These are phyloP conservation scores for Kradibia gibbosae DNA, from an alignment of 1,140 invertebrate genomes.

Conservation along the genomic window DNA sequence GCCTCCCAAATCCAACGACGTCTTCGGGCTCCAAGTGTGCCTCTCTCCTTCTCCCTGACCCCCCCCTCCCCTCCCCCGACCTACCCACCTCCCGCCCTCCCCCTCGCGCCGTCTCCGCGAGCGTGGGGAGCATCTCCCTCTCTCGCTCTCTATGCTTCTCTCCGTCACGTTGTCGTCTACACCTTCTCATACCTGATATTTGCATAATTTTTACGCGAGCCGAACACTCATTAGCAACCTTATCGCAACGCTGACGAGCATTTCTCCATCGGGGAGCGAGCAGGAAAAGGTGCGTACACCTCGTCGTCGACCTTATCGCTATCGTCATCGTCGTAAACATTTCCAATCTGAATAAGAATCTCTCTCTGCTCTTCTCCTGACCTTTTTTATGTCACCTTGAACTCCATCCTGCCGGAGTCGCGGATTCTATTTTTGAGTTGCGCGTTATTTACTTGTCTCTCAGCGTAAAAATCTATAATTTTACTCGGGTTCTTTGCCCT, in stretches of 20 bases:
- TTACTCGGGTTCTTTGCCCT: background rate
- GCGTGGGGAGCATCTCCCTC: background rate
- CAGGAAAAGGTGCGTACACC: slow-evolving; percentile 27
- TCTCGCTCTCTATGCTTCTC: too few species aligned
- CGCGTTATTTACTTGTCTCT: background rate
- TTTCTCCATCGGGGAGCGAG: slow-evolving; percentile 13
- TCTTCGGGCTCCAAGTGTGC: background rate
- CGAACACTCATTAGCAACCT: slow-evolving; percentile 7
- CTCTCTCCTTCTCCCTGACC: background rate
- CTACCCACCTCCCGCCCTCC: background rate
- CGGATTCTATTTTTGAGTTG: slow-evolving; percentile 23
- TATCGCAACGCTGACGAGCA: slow-evolving; percentile 37
- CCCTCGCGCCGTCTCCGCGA: too few species aligned
- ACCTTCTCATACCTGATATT: slow-evolving; percentile 30
- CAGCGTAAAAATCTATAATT: background rate
- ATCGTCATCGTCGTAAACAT: background rate
- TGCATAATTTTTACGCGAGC: slow-evolving; percentile 34
- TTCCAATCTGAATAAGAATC: too few species aligned
- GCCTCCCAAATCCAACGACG: background rate
- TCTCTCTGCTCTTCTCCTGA: background rate
- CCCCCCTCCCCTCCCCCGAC: background rate
- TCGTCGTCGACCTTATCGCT: background rate
- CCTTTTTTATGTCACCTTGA: slow-evolving; percentile 25
- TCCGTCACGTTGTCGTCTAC: background rate
- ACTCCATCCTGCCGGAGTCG: background rate